Evolutionary conservation across 2,113 vertebrate genomes (phyloP).

Genomic region (Manacus vitellinus): DNA sequence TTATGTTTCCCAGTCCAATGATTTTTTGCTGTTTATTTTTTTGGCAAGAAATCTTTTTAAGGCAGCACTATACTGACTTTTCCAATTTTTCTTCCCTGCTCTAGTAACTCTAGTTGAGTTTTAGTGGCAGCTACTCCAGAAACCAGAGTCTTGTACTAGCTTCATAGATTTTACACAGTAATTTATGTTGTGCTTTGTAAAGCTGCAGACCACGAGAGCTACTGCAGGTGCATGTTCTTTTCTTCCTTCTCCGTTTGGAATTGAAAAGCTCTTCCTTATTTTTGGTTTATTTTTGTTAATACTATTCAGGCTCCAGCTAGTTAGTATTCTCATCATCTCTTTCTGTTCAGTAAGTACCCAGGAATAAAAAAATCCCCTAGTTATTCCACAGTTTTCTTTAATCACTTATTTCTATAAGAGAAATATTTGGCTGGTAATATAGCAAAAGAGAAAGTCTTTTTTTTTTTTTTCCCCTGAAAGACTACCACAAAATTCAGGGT

Average conservation of each 20-base stretch:
- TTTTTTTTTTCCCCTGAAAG: neutral
- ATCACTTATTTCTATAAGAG: neutral
- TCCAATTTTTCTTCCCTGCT: neutral
- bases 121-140: neutral
- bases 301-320: neutral
- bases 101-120: neutral
- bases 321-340: neutral
- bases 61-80: neutral
- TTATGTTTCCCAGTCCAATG: neutral
- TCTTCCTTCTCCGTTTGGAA: neutral
- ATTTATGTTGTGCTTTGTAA: neutral
- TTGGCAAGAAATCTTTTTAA: neutral
- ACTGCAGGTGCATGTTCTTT: neutral
- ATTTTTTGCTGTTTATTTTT: neutral
- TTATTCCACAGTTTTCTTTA: neutral
- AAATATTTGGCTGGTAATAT: neutral
- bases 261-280: conserved; percentile 8
- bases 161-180: conserved; percentile 1
- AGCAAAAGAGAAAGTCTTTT: neutral
- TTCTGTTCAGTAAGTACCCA: neutral
- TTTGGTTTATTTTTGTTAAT: conserved; percentile 16
- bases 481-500: neutral
- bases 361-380: neutral
- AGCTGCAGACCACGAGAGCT: neutral
- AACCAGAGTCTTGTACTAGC: neutral